These are phyloP conservation scores for Rhopalosiphum nymphaeae DNA, from an alignment of 2,888 invertebrate species.

Conservation along the genomic window DNA sequence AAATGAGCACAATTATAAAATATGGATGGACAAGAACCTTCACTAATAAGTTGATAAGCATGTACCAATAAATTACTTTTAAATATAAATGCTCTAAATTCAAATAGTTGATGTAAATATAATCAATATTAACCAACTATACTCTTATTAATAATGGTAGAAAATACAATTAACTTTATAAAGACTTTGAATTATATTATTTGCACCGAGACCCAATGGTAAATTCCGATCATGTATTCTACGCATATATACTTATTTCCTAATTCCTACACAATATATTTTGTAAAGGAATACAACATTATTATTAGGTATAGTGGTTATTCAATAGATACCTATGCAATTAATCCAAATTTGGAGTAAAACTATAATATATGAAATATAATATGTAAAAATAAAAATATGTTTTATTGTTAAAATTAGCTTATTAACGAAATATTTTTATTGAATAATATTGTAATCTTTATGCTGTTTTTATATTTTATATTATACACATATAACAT, in stretches of 20 bases:
- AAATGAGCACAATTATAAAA: constrained; percentile 35
- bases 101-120: not conserved
- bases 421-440: not conserved
- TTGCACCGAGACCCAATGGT: not conserved
- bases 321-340: not conserved
- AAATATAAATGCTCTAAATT: not conserved
- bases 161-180: not conserved
- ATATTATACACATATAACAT: not conserved
- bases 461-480: not conserved
- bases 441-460: not conserved
- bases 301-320: not conserved
- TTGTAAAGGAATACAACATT: not conserved
- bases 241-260: not conserved
- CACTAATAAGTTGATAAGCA: not conserved
- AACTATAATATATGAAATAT: not conserved
- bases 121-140: not conserved
- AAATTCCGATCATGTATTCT: not conserved
- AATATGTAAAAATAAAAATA: not conserved
- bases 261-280: not conserved
- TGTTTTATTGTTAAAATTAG: not conserved
- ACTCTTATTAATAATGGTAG: not conserved
- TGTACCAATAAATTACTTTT: constrained; percentile 18
- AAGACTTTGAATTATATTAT: not conserved
- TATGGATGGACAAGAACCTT: constrained; percentile 8
- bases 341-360: not conserved